Base-by-base conservation (phyloP, 2,888 invertebrate genomes). In the Euzetes globulus region DNA sequence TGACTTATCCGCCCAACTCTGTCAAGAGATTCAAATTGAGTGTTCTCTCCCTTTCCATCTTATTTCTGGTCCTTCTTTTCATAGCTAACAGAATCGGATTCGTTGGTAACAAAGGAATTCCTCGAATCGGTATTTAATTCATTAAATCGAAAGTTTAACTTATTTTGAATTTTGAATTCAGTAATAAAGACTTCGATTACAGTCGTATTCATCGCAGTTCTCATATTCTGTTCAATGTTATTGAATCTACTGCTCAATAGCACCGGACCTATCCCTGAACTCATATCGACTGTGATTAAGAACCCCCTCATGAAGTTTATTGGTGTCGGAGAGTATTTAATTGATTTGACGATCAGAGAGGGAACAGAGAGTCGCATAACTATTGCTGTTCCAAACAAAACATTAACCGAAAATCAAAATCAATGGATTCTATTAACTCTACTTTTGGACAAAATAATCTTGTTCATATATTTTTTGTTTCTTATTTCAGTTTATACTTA, bases 71-170 rank as follows among this genome's bases (percentile, higher is more conserved):
- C 7, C 33, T 33, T 4, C n/a, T 63, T n/a, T 29, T 63, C 29
- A 63, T 63, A 15, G n/a, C 37, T 7, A 63, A 63, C 9, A 29
- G n/a, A 5, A 63, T 37, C n/a, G 63, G 63, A 3, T 63, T 63
- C 29, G 27, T 29, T 17, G 63, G 63, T n/a, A 63, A 63, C 29
- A 63, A 63, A 63, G 63, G 63, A 5, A 29, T 63, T 63, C 63
- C 63, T n/a, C 7, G 13, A 2, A 55, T 55, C 17, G 29, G 63
- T 63, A 63, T 50, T 50, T 47, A 52, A 52, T 19, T 52, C 9
- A 19, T n/a, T 52, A 19, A 19, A n/a, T 52, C 3, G 15, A 47
- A 47, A 47, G 17, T 3, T 17, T 52, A 6, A n/a, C 19, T 19
- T 19, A 52, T n/a, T 19, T 19, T 52, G 13, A 19, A 15, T 2